Evolutionary conservation across 2,113 vertebrate genomes (phyloP), one percentile per base, ranked within the genome.

Genomic region (Cinclus cinclus): DNA sequence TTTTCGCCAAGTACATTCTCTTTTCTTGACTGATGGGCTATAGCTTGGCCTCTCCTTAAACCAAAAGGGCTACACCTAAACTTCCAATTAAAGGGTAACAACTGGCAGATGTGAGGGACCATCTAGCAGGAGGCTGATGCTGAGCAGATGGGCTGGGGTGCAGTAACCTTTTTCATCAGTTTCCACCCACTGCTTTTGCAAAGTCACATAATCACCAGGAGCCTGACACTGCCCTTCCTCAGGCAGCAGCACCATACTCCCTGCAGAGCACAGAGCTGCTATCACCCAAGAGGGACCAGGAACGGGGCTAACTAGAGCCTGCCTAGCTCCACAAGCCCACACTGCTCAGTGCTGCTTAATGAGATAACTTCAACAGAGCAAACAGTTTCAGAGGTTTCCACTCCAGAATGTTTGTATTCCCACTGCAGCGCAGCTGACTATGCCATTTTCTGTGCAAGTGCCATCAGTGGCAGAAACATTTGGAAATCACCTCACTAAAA

Each of bases 141-240:
- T 88, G 88, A 96, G 95, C 95, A 96, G 94, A 96, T 93, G 96
- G 94, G 88, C 90, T n/a, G 35, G 63, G 55, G 67, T 53, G 88
- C 75, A 86, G 94, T 33, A 86, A 73, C 70, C 82, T 86, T 74
- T 90, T 62, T 92, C 71, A 69, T 62, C 41, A 20, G 46, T 50
- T 95, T 93, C 67, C 92, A 85, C 78, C 70, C 88, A 33, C 37
- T 46, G 90, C 85, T 87, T 78, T 73, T 64, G 67, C 84, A 79
- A 78, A 92, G 77, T 53, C 2, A 0, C 70, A 49, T 76, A 82
- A 87, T 68, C 39, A 7, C 49, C 41, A 7, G 0, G 1, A 78
- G 85, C 53, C 67, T 73, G 70, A 56, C 53, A 5, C 37, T 21
- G 28, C 49, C 7, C 70, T 37, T 81, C 78, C 74, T 56, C 53